These are phyloP conservation scores for Lepus oiostolus DNA, from an alignment of 2,797 vertebrate genomes.

Conservation along the genomic window DNA sequence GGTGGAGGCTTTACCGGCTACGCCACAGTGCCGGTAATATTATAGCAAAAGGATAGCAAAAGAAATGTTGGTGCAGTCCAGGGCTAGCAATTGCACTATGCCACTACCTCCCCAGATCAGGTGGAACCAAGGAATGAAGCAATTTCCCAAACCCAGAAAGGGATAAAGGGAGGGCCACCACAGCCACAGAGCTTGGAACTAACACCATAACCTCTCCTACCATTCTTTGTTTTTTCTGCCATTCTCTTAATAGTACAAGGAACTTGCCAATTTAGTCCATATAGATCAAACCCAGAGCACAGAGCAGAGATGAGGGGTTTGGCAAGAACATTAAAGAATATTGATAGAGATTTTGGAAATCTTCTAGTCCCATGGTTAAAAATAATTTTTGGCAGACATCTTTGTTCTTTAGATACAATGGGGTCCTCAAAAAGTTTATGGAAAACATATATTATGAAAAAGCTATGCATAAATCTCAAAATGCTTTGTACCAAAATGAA, in stretches of 20 bases:
- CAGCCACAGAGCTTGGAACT: not conserved
- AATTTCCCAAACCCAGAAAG: not conserved
- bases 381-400: not conserved
- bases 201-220: not conserved
- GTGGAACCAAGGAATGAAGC: not conserved
- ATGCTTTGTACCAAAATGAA: too few species aligned
- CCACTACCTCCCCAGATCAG: not conserved
- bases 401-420: conserved; percentile 6
- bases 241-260: not conserved
- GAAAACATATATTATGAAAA: too few species aligned
- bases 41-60: not conserved
- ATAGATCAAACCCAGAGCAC: not conserved
- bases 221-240: not conserved
- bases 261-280: not conserved
- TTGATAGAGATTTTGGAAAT: not conserved
- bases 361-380: not conserved
- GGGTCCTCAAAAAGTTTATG: too few species aligned
- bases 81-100: not conserved
- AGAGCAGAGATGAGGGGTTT: not conserved
- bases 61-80: not conserved
- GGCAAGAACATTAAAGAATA: not conserved
- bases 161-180: not conserved
- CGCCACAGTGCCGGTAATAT: too few species aligned
- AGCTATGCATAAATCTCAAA: too few species aligned
- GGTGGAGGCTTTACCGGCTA: too few species aligned